phyloP scores from a whole-genome alignment of 1,140 invertebrate species.

The Drosophila watanabei region DNA sequence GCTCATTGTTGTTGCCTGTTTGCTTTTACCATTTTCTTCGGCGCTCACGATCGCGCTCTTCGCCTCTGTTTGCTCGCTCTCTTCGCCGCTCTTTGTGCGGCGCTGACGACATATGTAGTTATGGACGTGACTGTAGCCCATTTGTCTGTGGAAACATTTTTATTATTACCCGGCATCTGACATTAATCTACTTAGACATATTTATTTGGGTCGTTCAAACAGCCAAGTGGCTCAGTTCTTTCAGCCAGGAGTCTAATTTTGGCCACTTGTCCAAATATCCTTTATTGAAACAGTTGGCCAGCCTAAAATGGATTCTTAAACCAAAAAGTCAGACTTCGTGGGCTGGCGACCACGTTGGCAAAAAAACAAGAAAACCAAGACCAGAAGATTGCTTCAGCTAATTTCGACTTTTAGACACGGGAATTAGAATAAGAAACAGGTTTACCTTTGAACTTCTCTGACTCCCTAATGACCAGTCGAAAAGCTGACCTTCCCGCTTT shows the following conservation, averaged over 20 bases:
- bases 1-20: slow-evolving; percentile 66
- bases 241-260: slow-evolving; percentile 17
- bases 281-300: slow-evolving; percentile 49
- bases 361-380: slow-evolving; percentile 13
- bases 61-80: slow-evolving; percentile 27
- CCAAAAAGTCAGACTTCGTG: slow-evolving; percentile 1
- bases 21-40: slow-evolving; percentile 82
- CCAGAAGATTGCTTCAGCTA: slow-evolving; percentile 6
- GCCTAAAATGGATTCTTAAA: not conserved
- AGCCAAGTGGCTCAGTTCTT: slow-evolving; percentile 28
- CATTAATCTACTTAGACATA: slow-evolving; percentile 71
- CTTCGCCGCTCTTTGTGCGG: slow-evolving; percentile 18
- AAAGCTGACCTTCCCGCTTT: slow-evolving; percentile 70
- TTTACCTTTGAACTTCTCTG: slow-evolving; percentile 60
- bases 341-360: slow-evolving; percentile 32
- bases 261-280: slow-evolving; percentile 59
- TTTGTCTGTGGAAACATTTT: slow-evolving; percentile 70
- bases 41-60: slow-evolving; percentile 61
- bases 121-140: slow-evolving; percentile 59
- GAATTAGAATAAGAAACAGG: slow-evolving; percentile 51
- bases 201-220: slow-evolving; percentile 73
- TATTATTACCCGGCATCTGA: slow-evolving; percentile 46
- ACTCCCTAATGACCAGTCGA: slow-evolving; percentile 15
- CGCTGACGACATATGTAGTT: slow-evolving; percentile 14
- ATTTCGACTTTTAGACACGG: slow-evolving; percentile 11